A percentile compares a stretch with the other conserved stretches of the same genome.
phyloP scores from a whole-genome alignment of 2,797 vertebrate genomes.

The Acropternis orthonyx region DNA sequence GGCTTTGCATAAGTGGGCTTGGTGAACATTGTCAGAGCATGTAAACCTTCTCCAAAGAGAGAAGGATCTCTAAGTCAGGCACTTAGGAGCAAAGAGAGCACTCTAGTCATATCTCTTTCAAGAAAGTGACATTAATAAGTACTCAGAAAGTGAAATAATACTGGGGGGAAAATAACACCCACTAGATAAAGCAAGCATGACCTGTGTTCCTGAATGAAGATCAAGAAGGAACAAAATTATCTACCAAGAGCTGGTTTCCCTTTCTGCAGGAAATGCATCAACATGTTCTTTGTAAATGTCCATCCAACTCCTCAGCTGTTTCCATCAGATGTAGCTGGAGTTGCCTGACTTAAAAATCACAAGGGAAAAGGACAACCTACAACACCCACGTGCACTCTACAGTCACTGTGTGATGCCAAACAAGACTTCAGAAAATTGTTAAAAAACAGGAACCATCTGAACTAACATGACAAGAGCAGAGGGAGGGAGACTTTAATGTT shows the following conservation, averaged over 20 bases:
- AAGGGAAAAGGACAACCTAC: neutral
- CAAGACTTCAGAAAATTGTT: neutral
- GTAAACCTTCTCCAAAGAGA: neutral
- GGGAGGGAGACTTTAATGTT: neutral
- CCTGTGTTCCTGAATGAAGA: neutral
- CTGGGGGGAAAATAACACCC: neutral
- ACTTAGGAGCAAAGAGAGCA: neutral
- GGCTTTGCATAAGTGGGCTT: neutral
- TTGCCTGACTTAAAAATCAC: neutral
- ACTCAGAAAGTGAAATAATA: neutral
- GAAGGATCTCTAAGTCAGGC: neutral
- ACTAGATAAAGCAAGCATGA: neutral
- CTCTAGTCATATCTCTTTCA: neutral
- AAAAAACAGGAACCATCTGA: neutral
- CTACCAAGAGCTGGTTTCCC: neutral
- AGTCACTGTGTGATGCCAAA: neutral
- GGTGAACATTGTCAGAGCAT: neutral
- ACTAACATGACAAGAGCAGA: neutral
- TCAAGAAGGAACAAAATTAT: neutral
- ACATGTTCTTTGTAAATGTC: neutral
- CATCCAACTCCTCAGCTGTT: neutral
- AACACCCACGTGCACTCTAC: neutral
- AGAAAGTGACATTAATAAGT: neutral
- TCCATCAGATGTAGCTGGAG: neutral
- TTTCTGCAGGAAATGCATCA: neutral